Evolutionary conservation across 2,888 invertebrate genomes (phyloP), one percentile per base, ranked within the genome.

Genomic region (Rapana venosa): DNA sequence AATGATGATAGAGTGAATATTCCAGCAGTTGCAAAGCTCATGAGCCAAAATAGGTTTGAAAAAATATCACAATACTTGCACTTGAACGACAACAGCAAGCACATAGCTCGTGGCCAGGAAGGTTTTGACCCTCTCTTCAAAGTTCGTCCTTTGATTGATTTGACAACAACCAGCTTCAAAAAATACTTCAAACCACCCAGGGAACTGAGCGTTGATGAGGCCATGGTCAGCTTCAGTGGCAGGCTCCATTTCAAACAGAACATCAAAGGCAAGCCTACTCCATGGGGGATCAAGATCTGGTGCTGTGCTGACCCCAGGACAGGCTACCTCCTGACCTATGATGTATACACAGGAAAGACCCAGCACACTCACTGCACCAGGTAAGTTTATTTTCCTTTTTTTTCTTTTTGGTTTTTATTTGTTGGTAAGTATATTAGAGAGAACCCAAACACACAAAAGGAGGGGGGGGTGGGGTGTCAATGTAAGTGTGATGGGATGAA

Each of bases 201-300:
- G 32, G 86, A 86, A 86, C 26, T 86, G 6, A 36, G 36, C 20
- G 22, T 81, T 36, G 36, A 81, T 17, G 81, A 90, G 58, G 90
- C 87, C 26, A 87, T 90, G 90, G 66, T 90, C 22, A 66, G 61
- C 13, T 90, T 61, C 56, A 86, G 26, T 35, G 87, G 90, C 8
- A 77, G 87, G 15, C 56, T 90, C 26, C 5, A 13, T 30, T 87
- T 89, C 86, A 89, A 89, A 47, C 89, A 89, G 77, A 47, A 85
- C 74, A 89, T 89, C 20, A n/a, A 32, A 0, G n/a, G 22, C 17
- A 86, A 86, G 61, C 86, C 86, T 2, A 86, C n/a, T 4, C 86
- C 86, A 20, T 86, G 86, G 86, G 86, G 61, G 15, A 61, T 86
- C 56, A 86, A 86, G 61, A 61, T 86, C 0, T 86, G 86, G 61